phyloP scores from a whole-genome alignment of 2,113 vertebrate species.

The Daphoenositta chrysoptera region DNA sequence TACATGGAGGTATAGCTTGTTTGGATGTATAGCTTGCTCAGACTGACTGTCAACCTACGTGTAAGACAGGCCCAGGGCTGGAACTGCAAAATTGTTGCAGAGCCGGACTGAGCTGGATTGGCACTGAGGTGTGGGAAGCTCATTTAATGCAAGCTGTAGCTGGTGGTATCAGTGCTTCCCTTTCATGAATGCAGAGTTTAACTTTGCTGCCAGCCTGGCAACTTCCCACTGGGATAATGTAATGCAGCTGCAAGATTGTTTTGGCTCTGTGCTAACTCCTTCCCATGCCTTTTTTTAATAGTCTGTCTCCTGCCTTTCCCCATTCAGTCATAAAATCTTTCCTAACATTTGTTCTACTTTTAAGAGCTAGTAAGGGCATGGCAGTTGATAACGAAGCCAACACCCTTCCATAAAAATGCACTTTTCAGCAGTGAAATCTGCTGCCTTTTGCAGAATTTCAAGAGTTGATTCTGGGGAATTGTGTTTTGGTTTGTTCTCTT shows the following conservation, averaged over 20 bases:
- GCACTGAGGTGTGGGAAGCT: slow-evolving; percentile 8
- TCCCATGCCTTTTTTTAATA: slow-evolving; percentile 60
- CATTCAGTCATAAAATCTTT: slow-evolving; percentile 33
- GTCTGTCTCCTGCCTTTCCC: slow-evolving; percentile 36
- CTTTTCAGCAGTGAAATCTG: slow-evolving; percentile 49
- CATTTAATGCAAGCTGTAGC: slow-evolving; percentile 2
- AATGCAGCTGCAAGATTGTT: slow-evolving; percentile 49
- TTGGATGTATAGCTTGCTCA: not conserved
- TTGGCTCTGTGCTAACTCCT: slow-evolving; percentile 59
- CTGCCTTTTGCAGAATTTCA: not conserved
- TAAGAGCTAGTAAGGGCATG: slow-evolving; percentile 50
- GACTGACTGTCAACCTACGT: not conserved
- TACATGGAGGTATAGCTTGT: not conserved
- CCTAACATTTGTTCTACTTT: slow-evolving; percentile 45
- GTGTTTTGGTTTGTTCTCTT: not conserved
- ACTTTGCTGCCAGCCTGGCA: slow-evolving; percentile 51
- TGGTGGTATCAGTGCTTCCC: not conserved
- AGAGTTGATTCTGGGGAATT: not conserved
- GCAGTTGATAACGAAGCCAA: not conserved
- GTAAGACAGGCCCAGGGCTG: not conserved
- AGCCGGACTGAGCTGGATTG: not conserved
- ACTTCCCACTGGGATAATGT: slow-evolving; percentile 44
- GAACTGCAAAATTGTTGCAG: not conserved
- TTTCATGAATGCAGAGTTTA: slow-evolving; percentile 11
- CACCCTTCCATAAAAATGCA: slow-evolving; percentile 20